Evolutionary conservation across 2,888 invertebrate species (phyloP).

Genomic region (Incurvaria masculella): DNA sequence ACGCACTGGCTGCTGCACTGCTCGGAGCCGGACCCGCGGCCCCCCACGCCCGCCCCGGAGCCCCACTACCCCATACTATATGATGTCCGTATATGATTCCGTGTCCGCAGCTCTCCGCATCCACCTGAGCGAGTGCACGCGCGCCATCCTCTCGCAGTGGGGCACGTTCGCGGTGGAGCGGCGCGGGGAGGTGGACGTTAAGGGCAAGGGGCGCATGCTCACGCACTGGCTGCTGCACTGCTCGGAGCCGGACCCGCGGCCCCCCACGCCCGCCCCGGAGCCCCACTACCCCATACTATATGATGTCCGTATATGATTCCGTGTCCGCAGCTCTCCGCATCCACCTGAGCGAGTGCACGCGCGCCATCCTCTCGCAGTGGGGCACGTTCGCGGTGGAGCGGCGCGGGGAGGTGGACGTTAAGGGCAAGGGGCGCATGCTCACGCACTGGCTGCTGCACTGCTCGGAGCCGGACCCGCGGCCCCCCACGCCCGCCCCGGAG

Average conservation of each 20-base stretch:
- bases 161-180: slow-evolving; percentile 82
- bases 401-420: slow-evolving; percentile 87
- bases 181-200: slow-evolving; percentile 87
- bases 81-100: too few species aligned
- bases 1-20: slow-evolving; percentile 81
- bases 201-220: slow-evolving; percentile 78
- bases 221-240: slow-evolving; percentile 81
- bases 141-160: slow-evolving; percentile 75
- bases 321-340: slow-evolving; percentile 86
- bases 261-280: slow-evolving; percentile 23
- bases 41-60: slow-evolving; percentile 23
- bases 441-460: slow-evolving; percentile 81
- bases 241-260: slow-evolving; percentile 65
- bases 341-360: slow-evolving; percentile 82
- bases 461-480: slow-evolving; percentile 65
- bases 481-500: slow-evolving; percentile 23
- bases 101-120: slow-evolving; percentile 86
- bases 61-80: slow-evolving; percentile 43
- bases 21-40: slow-evolving; percentile 65
- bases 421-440: slow-evolving; percentile 78
- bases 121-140: slow-evolving; percentile 82
- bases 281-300: slow-evolving; percentile 43
- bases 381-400: slow-evolving; percentile 82
- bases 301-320: too few species aligned
- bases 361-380: slow-evolving; percentile 75